phyloP scores from a whole-genome alignment of 2,797 vertebrate species.

The Chanos chanos region DNA sequence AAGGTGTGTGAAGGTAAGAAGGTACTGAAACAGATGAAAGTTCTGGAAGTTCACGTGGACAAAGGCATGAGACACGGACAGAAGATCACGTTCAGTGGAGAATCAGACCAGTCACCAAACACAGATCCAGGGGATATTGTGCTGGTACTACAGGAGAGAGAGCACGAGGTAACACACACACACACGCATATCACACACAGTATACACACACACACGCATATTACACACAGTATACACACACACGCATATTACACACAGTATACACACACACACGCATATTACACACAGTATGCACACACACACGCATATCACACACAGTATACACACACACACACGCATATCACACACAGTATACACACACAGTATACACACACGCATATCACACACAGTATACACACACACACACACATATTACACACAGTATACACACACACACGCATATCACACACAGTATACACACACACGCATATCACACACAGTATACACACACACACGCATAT shows the following conservation, averaged over 20 bases:
- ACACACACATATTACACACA: too few species aligned
- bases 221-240: neutral
- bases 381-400: too few species aligned
- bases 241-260: neutral
- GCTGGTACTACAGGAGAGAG: conserved; percentile 94
- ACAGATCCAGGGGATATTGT: conserved; percentile 96
- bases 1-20: conserved; percentile 99
- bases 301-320: too few species aligned
- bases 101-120: conserved; percentile 95
- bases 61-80: conserved; percentile 99
- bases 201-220: neutral
- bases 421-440: conserved; percentile 74
- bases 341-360: too few species aligned
- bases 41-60: conserved; percentile 97
- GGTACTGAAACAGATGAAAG: conserved; percentile 96
- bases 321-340: neutral
- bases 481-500: too few species aligned
- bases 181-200: neutral
- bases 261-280: too few species aligned
- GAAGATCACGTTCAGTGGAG: conserved; percentile 94
- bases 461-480: conserved; percentile 90
- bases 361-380: too few species aligned
- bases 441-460: conserved; percentile 89
- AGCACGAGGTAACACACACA: conserved; percentile 83
- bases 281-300: too few species aligned